These are phyloP conservation scores for Sternotherus odoratus DNA, from an alignment of 2,797 vertebrate genomes.

Conservation along the genomic window DNA sequence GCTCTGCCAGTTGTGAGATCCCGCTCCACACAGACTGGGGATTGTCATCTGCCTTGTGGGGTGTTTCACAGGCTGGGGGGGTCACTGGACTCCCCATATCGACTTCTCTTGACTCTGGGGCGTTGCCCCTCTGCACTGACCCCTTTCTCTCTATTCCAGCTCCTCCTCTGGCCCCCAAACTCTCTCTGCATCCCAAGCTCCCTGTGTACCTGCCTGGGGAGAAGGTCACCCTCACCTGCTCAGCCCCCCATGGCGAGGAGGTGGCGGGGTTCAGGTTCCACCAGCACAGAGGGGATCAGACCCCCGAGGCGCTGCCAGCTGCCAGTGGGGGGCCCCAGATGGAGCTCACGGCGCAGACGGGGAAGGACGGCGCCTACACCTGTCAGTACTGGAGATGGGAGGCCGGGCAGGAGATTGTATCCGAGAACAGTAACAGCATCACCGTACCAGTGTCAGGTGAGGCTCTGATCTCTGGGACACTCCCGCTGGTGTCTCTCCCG, in stretches of 20 bases:
- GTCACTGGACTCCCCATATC: not conserved
- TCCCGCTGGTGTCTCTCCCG: no score
- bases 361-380: not conserved
- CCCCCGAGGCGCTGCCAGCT: not conserved
- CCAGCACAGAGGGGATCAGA: not conserved
- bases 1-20: not conserved
- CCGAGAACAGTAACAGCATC: not conserved
- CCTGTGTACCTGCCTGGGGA: not conserved
- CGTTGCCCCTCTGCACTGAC: not conserved
- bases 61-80: no score
- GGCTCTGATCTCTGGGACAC: no score
- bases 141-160: not conserved
- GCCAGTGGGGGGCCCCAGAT: fast-evolving
- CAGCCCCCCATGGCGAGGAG: not conserved
- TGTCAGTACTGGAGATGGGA: not conserved
- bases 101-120: not conserved
- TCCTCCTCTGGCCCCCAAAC: not conserved
- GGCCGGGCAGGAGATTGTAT: not conserved
- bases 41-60: not conserved
- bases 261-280: not conserved
- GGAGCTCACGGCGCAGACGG: not conserved
- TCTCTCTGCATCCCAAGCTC: not conserved
- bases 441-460: not conserved
- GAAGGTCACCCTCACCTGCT: not conserved
- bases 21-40: not conserved